Conservation (phyloP, 2,888 invertebrate species). For the Gortyna flavago region DNA sequence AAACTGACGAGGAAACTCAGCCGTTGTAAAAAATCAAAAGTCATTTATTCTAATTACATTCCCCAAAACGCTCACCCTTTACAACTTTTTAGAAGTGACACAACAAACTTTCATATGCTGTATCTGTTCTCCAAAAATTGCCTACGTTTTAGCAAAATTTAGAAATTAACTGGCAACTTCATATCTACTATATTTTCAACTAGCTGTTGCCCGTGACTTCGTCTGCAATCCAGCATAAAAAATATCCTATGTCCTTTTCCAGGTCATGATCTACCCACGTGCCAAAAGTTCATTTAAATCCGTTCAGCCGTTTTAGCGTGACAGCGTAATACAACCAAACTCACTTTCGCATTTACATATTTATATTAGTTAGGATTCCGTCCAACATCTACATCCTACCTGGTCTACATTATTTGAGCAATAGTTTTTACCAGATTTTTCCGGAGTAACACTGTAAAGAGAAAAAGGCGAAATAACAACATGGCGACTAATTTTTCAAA, state of each 20-base stretch:
- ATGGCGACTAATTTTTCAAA: conserved; percentile 44
- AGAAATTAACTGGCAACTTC: neutral
- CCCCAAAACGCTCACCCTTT: neutral
- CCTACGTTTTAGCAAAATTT: neutral
- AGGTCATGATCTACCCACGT: no score
- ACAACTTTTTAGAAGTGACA: neutral
- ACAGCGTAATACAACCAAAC: no score
- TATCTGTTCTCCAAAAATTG: neutral
- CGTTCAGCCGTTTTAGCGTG: no score
- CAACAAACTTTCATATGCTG: neutral
- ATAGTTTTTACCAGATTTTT: conserved; percentile 24
- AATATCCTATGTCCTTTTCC: no score
- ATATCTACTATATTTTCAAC: no score
- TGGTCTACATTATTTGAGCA: neutral
- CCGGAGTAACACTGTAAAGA: neutral
- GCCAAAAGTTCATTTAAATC: no score
- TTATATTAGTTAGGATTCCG: no score
- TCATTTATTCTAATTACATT: neutral
- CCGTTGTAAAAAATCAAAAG: neutral
- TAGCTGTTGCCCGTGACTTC: no score
- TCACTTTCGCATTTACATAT: no score
- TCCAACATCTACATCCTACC: neutral
- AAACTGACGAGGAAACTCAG: neutral
- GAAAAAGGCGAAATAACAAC: conserved; percentile 45
- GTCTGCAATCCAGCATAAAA: no score